Evolutionary conservation across 1,140 invertebrate genomes (phyloP).

Genomic region (Trachelipus rathkii): DNA sequence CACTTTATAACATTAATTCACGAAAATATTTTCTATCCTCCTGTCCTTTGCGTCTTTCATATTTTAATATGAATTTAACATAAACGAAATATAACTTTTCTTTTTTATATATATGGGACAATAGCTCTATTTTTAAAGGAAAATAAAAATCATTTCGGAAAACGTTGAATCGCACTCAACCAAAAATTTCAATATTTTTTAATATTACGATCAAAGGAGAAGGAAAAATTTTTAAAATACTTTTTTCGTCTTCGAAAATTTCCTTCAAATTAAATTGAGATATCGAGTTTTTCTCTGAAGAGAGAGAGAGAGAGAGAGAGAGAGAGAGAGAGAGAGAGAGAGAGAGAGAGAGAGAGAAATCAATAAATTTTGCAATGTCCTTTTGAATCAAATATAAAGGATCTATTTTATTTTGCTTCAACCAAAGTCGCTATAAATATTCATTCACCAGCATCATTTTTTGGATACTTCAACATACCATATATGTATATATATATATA

Average conservation of each 20-base stretch:
- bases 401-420: no score
- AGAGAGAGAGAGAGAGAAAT: no score
- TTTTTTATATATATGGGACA: neutral
- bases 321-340: no score
- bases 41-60: neutral
- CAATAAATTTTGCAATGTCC: no score
- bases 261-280: conserved; percentile 2
- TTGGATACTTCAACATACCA: no score
- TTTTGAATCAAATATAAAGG: no score
- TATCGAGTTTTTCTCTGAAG: neutral
- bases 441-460: no score
- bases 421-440: no score
- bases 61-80: conserved; percentile 12
- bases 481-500: no score
- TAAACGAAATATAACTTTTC: conserved; percentile 2
- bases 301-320: neutral
- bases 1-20: no score
- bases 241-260: neutral
- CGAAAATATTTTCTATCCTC: neutral
- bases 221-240: neutral
- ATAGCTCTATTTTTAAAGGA: neutral
- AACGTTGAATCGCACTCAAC: neutral
- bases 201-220: conserved; percentile 11
- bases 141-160: neutral
- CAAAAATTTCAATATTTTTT: conserved; percentile 12